These are phyloP conservation scores for Hydraecia micacea DNA, from an alignment of 2,888 invertebrate genomes.

Conservation along the genomic window DNA sequence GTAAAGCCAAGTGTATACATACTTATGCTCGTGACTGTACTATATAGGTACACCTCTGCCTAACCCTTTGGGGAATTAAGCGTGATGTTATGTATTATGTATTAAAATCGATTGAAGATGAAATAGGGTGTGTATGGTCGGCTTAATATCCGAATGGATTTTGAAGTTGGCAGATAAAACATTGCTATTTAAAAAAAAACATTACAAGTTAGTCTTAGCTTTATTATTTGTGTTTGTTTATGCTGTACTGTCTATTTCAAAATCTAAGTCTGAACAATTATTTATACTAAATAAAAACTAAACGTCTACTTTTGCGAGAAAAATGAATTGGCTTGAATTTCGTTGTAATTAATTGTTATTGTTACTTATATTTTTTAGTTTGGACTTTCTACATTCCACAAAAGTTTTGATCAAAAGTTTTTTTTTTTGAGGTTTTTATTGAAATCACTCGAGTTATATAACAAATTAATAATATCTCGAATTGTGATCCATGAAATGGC, in stretches of 20 bases:
- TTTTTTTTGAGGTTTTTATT: neutral
- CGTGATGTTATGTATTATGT: neutral
- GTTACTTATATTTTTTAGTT: constrained; percentile 24
- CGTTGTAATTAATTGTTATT: constrained; percentile 8
- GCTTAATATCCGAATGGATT: constrained; percentile 10
- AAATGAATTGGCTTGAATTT: constrained; percentile 13
- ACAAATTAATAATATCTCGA: constrained; percentile 38
- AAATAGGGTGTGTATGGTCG: constrained; percentile 37
- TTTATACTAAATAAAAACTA: constrained; percentile 2
- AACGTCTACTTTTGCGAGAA: neutral
- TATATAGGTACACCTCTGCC: neutral
- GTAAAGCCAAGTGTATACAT: too few species aligned
- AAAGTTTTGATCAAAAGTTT: neutral
- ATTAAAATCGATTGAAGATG: neutral
- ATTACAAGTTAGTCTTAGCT: neutral
- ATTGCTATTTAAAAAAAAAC: neutral
- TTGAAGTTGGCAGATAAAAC: constrained; percentile 22
- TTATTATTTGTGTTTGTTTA: neutral
- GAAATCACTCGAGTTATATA: constrained; percentile 2
- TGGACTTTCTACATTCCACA: constrained; percentile 41
- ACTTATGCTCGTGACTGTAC: too few species aligned
- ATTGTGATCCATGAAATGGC: constrained; percentile 40
- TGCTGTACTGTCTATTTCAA: constrained; percentile 34
- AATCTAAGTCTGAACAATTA: constrained; percentile 32
- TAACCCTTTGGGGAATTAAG: neutral